These are phyloP conservation scores for Excalfactoria chinensis DNA, from an alignment of 2,113 vertebrate species.

Conservation along the genomic window DNA sequence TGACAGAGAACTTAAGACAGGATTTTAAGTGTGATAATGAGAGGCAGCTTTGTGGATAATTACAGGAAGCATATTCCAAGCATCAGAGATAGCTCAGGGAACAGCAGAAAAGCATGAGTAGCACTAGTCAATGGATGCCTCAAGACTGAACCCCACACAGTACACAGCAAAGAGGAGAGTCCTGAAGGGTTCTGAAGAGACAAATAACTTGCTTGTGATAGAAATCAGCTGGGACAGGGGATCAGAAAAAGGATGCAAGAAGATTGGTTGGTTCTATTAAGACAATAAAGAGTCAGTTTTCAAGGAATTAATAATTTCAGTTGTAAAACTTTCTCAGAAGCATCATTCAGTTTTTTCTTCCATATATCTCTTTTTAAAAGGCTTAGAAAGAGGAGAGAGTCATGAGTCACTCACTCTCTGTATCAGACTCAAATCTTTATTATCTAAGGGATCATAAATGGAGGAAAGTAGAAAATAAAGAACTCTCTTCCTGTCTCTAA, in stretches of 20 bases:
- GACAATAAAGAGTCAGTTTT: background rate
- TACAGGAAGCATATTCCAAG: background rate
- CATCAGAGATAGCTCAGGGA: background rate
- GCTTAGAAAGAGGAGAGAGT: background rate
- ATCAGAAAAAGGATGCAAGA: background rate
- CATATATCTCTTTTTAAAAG: background rate
- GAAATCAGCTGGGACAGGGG: background rate
- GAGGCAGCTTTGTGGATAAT: background rate
- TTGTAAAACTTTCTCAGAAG: background rate
- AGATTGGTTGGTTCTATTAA: background rate
- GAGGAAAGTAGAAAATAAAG: background rate
- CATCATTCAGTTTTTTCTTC: background rate
- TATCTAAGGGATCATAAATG: background rate
- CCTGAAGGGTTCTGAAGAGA: background rate
- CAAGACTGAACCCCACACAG: background rate
- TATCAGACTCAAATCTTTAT: conserved; percentile 8
- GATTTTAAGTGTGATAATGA: conserved; percentile 1
- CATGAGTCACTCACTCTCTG: background rate
- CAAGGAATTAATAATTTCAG: background rate
- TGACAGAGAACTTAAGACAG: background rate
- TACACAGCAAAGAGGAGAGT: background rate
- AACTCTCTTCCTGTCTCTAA: background rate
- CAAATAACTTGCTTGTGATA: background rate
- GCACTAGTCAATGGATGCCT: background rate
- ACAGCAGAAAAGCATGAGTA: background rate